These are phyloP conservation scores for Thaleichthys pacificus DNA, from an alignment of 2,797 vertebrate genomes.

Conservation along the genomic window DNA sequence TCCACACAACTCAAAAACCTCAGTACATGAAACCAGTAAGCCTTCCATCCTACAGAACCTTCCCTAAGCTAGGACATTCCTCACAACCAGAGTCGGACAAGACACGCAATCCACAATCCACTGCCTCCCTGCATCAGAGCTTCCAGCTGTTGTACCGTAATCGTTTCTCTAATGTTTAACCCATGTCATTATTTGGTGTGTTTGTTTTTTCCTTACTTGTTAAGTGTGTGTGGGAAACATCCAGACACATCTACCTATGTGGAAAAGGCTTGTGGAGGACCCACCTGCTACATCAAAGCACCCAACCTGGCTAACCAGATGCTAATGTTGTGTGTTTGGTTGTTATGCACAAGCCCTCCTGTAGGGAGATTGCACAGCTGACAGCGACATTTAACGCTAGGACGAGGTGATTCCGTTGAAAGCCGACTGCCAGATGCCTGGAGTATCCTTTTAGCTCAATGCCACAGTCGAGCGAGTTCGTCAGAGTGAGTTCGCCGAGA, in stretches of 20 bases:
- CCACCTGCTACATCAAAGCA: constrained; percentile 19
- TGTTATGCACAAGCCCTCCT: not conserved
- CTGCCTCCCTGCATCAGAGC: too few species aligned
- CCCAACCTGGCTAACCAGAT: not conserved
- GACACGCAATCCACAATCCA: too few species aligned
- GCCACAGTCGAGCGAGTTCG: too few species aligned
- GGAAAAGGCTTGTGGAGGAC: not conserved
- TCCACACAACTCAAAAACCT: too few species aligned
- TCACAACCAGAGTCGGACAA: too few species aligned
- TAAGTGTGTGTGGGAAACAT: not conserved
- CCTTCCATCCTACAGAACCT: too few species aligned
- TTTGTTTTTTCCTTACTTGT: not conserved
- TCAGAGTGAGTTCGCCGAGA: not conserved
- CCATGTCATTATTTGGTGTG: not conserved
- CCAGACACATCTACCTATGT: too few species aligned
- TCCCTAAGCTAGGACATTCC: too few species aligned
- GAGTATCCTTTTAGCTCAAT: not conserved
- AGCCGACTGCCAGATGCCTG: not conserved
- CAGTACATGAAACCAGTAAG: too few species aligned
- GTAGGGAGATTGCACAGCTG: not conserved
- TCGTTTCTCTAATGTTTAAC: not conserved
- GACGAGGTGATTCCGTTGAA: not conserved
- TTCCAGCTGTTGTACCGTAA: not conserved
- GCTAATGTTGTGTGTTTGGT: not conserved
- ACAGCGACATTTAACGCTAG: constrained; percentile 13